phyloP scores from a whole-genome alignment of 2,888 invertebrate species.

The Micoletzkya japonica region DNA sequence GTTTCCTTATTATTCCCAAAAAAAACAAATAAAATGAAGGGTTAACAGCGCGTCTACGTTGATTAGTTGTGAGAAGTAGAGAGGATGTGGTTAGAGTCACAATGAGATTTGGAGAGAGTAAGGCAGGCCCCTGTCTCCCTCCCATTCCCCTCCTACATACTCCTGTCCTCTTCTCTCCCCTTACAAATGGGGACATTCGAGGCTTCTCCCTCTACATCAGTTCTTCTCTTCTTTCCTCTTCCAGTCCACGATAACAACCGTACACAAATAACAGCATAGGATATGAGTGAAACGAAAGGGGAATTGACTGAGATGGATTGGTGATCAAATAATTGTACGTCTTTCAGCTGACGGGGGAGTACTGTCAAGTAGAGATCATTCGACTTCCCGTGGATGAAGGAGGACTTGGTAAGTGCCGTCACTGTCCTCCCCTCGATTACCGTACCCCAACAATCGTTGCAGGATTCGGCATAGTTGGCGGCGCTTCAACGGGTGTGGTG shows the following conservation, averaged over 20 bases:
- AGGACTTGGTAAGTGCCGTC: conserved; percentile 72
- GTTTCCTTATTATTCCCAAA: background rate
- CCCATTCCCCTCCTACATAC: background rate
- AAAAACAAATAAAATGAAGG: background rate
- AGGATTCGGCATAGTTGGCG: conserved; percentile 96
- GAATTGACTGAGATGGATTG: background rate
- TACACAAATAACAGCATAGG: too few relatives aligned
- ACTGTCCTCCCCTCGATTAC: conserved; percentile 23
- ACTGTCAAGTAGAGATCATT: conserved; percentile 98
- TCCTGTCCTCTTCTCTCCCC: background rate
- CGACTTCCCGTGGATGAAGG: conserved; percentile 84
- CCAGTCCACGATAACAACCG: too few relatives aligned
- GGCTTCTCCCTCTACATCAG: too few relatives aligned
- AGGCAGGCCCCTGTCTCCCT: background rate
- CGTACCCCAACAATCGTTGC: too few relatives aligned
- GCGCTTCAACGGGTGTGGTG: conserved; percentile 94
- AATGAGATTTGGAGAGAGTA: background rate
- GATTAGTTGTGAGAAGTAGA: background rate
- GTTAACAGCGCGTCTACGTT: background rate
- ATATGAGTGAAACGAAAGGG: too few relatives aligned
- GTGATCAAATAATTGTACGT: background rate
- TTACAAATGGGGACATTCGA: background rate
- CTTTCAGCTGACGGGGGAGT: conserved; percentile 89
- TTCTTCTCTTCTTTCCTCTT: too few relatives aligned
- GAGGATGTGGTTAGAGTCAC: background rate